Evolutionary conservation across 2,113 vertebrate genomes (phyloP).

Genomic region (Rhipidura dahli): DNA sequence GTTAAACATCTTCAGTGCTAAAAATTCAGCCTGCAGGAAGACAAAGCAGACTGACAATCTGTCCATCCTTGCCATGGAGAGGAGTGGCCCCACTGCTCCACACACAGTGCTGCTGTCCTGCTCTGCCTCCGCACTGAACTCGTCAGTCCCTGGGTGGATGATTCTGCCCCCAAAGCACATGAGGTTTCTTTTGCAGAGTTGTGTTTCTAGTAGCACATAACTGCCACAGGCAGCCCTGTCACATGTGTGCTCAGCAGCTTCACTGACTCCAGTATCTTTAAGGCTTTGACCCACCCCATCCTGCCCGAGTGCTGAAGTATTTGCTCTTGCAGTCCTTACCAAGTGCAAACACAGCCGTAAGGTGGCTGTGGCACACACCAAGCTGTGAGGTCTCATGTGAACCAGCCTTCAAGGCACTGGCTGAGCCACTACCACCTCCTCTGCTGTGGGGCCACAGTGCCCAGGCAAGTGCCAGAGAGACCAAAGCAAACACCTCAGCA

Average conservation of each 20-base stretch:
- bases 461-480: background rate
- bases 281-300: background rate
- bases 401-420: background rate
- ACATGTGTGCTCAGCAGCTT: background rate
- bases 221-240: background rate
- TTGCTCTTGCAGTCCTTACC: background rate
- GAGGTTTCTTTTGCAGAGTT: background rate
- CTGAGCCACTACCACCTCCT: background rate
- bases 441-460: accelerated
- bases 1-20: background rate
- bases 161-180: background rate
- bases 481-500: background rate
- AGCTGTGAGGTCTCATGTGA: background rate
- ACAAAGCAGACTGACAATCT: background rate
- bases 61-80: background rate
- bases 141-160: accelerated
- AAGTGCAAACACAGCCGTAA: accelerated
- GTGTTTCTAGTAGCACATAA: accelerated
- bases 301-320: background rate
- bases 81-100: background rate
- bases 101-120: background rate
- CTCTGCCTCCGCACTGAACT: background rate
- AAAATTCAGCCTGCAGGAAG: background rate
- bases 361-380: background rate
- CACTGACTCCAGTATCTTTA: background rate